phyloP scores from a whole-genome alignment of 2,888 invertebrate genomes.

The Chydorus sphaericus region DNA sequence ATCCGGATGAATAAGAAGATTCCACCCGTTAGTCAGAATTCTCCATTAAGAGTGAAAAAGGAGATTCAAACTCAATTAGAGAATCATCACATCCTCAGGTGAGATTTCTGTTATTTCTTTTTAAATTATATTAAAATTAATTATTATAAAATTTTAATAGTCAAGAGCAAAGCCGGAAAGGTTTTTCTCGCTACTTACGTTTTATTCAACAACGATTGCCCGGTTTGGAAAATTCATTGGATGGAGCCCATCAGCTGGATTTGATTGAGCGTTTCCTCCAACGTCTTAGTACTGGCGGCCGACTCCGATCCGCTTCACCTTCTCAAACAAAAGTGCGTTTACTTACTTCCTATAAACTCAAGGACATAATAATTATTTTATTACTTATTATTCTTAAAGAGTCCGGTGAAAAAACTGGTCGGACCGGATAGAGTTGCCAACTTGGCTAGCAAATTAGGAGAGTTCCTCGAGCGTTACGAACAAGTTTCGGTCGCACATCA shows the following conservation, averaged over 20 bases:
- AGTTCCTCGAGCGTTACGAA: slow-evolving; percentile 69
- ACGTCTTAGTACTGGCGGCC: background rate
- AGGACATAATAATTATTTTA: background rate
- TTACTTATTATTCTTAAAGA: slow-evolving; percentile 31
- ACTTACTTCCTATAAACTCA: background rate
- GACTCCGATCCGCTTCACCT: background rate
- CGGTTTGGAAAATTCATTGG: slow-evolving; percentile 9
- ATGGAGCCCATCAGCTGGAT: slow-evolving; percentile 7
- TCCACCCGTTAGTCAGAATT: background rate
- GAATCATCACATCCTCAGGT: background rate
- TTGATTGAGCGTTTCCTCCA: slow-evolving; percentile 13
- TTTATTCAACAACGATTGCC: slow-evolving; percentile 51
- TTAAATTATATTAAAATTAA: background rate
- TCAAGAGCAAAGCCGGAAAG: slow-evolving; percentile 48
- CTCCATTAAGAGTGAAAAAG: background rate
- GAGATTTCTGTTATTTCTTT: background rate
- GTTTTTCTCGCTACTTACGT: slow-evolving; percentile 61
- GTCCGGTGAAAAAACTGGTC: slow-evolving; percentile 52
- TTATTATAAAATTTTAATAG: slow-evolving; percentile 27
- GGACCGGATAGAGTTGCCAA: slow-evolving; percentile 70
- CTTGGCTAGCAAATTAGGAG: slow-evolving; percentile 66
- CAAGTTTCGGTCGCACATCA: slow-evolving; percentile 49
- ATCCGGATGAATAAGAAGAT: background rate
- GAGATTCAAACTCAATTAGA: background rate
- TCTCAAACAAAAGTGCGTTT: background rate